These are phyloP conservation scores for Drosophila guanche DNA, from an alignment of 1,140 invertebrate species.

Conservation along the genomic window DNA sequence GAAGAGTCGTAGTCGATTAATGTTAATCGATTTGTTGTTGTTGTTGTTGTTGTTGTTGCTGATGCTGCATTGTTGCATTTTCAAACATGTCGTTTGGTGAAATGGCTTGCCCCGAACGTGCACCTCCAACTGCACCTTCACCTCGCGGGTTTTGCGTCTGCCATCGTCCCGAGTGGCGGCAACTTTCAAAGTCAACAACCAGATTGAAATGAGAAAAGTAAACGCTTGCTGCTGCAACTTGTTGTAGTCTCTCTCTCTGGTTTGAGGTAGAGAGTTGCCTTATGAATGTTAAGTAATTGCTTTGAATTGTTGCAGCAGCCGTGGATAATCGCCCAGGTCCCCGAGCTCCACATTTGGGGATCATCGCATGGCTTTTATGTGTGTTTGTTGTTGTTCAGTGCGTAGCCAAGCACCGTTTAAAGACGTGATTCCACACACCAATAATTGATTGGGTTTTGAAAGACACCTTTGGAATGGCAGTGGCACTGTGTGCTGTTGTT, in stretches of 20 bases:
- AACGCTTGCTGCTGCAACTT: conserved; percentile 45
- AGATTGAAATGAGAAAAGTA: conserved; percentile 54
- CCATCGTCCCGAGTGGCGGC: conserved; percentile 32
- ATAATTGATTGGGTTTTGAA: no score
- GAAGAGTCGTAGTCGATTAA: conserved; percentile 17
- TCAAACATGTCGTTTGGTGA: conserved; percentile 70
- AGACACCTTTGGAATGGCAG: no score
- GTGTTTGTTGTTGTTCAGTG: no score
- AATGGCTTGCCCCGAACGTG: conserved; percentile 16
- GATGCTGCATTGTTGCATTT: conserved; percentile 40
- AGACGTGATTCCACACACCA: no score
- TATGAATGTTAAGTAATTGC: conserved; percentile 55
- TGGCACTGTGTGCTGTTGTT: no score
- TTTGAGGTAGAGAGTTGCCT: not conserved
- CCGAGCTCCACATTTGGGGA: no score
- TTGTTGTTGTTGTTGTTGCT: conserved; percentile 4
- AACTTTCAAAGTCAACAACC: conserved; percentile 68
- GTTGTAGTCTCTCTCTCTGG: conserved; percentile 12
- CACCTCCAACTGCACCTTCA: not conserved
- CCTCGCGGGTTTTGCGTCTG: no score
- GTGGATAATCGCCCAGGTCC: conserved; percentile 20
- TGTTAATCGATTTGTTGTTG: conserved; percentile 30
- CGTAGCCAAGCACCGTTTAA: no score
- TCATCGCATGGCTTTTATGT: no score
- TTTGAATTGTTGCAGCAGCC: conserved; percentile 26